Percentiles rank a stretch among this genome's conserved stretches.
These are phyloP conservation scores for Mantis religiosa DNA, from an alignment of 2,888 invertebrate genomes.

Conservation along the genomic window DNA sequence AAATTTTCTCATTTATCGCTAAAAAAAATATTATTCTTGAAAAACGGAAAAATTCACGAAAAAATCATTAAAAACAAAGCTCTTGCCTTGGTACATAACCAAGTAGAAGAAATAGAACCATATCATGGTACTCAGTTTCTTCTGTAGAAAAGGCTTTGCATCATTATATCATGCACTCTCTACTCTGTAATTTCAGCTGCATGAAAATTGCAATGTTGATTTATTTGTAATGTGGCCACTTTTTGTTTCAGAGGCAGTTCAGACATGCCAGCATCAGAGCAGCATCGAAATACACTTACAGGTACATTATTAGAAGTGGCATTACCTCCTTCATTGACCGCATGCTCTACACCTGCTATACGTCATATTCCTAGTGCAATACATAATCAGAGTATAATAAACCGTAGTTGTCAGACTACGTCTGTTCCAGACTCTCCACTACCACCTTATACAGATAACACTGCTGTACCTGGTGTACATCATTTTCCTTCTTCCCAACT, in stretches of 20 bases:
- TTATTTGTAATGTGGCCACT: background rate
- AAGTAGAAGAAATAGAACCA: too few species aligned
- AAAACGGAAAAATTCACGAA: too few species aligned
- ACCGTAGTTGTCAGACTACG: conserved; percentile 33
- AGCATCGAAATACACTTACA: background rate
- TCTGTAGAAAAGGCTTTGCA: too few species aligned
- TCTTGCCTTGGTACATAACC: too few species aligned
- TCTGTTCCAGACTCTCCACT: conserved; percentile 36
- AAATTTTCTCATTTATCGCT: too few species aligned
- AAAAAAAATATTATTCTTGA: too few species aligned
- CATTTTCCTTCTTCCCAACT: background rate
- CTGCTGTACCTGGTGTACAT: background rate
- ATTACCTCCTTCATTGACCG: background rate
- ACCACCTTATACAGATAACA: conserved; percentile 34
- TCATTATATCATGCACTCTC: too few species aligned
- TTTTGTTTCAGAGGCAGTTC: background rate
- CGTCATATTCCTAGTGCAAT: background rate
- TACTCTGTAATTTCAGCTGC: background rate
- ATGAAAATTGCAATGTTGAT: background rate
- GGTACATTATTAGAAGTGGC: background rate
- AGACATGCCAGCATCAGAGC: background rate
- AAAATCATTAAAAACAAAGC: too few species aligned
- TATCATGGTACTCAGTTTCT: too few species aligned
- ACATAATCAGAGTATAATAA: conserved; percentile 8
- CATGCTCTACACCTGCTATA: conserved; percentile 1